Percentiles rank a stretch among this genome's conserved stretches.
Evolutionary conservation across 2,797 vertebrate species (phyloP).

Genomic region (Hemibagrus guttatus): DNA sequence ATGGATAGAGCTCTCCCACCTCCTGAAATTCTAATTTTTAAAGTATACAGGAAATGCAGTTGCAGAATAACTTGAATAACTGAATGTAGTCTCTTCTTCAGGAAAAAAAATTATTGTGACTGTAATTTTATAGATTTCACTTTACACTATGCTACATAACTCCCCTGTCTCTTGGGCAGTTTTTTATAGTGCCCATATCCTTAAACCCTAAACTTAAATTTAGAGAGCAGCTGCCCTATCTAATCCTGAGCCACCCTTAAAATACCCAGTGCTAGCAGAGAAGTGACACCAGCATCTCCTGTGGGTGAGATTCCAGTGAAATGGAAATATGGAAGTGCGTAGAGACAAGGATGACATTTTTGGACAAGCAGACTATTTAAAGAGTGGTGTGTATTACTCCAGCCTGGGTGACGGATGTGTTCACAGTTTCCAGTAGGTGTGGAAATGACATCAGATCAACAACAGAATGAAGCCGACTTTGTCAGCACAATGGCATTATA

Average conservation of each 20-base stretch:
- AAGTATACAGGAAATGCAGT: neutral
- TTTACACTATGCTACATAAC: constrained; percentile 26
- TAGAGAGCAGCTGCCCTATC: constrained; percentile 78
- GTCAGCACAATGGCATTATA: neutral
- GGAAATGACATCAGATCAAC: constrained; percentile 38
- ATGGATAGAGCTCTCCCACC: neutral
- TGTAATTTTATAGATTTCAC: neutral
- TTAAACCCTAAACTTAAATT: constrained; percentile 71
- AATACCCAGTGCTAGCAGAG: constrained; percentile 69
- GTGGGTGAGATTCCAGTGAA: constrained; percentile 49
- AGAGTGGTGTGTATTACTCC: constrained; percentile 53
- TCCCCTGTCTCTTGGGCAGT: constrained; percentile 21
- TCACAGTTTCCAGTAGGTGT: constrained; percentile 50
- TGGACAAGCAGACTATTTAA: constrained; percentile 65
- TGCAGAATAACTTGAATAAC: neutral
- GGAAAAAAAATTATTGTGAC: neutral
- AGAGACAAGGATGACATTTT: constrained; percentile 50
- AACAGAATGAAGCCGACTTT: neutral
- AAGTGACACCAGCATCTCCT: constrained; percentile 61
- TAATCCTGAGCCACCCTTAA: constrained; percentile 74
- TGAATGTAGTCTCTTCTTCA: neutral
- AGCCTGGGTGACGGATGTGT: constrained; percentile 43
- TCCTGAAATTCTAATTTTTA: neutral
- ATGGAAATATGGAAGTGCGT: constrained; percentile 38
- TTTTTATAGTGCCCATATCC: constrained; percentile 58